Evolutionary conservation across 2,888 invertebrate genomes (phyloP), one percentile per base, ranked within the genome.

Genomic region (Oegoconia quadripuncta): DNA sequence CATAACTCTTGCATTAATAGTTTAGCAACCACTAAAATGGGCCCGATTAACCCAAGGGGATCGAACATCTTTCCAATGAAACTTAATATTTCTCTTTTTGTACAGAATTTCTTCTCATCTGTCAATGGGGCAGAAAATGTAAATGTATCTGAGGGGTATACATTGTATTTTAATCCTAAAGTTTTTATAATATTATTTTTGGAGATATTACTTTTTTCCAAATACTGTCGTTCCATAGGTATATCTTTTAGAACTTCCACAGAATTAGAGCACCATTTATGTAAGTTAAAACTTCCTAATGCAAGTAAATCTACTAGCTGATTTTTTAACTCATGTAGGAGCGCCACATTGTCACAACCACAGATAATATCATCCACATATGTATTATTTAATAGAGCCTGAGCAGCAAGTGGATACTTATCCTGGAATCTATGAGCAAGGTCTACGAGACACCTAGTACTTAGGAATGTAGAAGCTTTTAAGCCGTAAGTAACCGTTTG

Each of bases 11-110:
- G 48, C 44, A 49, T 48, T 3, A 41, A 28, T 15, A 44, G 6
- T 27, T 48, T 48, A 3, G 41, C 43, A 9, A 22, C 8, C 2
- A 44, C 41, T 22, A 47, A 22, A 4, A 44, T 30, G 2, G 44
- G 48, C n/a, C 43, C 42, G 23, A 44, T 40, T 3, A 48, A 30
- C 5, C 48, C 46, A 1, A 49, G 32, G 7, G 41, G 46, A 14
- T 46, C 42, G 31, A 41, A 44, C 12, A 46, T 44, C 26, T 42
- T 39, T 1, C 47, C 40, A 15, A 47, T 47, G 27, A 37, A 48
- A 25, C 42, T 44, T 6, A 49, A 25, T 13, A 46, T 28, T 29
- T 41, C 16, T 31, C 46, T 30, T 38, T 49, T 49, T 22, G 49
- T 40, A 8, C 27, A 7, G 41, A 13, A 3, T n/a, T n/a, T n/a